These are phyloP conservation scores for Aproaerema taeniolella DNA, from an alignment of 2,888 invertebrate species.

Conservation along the genomic window DNA sequence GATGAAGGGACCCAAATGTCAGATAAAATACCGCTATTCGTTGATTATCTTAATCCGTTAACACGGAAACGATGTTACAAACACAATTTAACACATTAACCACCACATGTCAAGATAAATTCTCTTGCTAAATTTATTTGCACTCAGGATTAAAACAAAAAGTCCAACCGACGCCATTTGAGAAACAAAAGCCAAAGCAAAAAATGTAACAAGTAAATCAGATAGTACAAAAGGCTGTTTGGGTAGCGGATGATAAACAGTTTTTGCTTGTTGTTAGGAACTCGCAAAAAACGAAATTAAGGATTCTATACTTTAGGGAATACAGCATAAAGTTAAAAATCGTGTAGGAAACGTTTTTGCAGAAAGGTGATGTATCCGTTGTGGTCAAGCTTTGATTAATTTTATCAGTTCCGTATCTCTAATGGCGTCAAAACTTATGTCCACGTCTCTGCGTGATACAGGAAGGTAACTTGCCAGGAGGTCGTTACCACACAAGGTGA, in stretches of 20 bases:
- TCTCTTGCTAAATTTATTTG: conserved; percentile 63
- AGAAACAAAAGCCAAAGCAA: conserved; percentile 57
- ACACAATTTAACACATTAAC: conserved; percentile 48
- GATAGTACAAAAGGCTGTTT: conserved; percentile 63
- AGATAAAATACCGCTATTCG: conserved; percentile 12
- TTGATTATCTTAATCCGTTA: conserved; percentile 32
- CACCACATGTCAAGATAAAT: conserved; percentile 49
- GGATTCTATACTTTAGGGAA: not conserved
- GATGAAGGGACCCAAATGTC: too few species aligned
- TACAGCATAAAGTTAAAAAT: not conserved
- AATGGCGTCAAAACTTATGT: conserved; percentile 73
- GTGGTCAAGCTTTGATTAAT: conserved; percentile 68
- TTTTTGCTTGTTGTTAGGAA: conserved; percentile 39
- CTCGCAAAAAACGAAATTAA: conserved; percentile 8
- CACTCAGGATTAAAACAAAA: conserved; percentile 63
- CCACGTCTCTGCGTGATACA: conserved; percentile 66
- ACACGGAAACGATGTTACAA: conserved; percentile 38
- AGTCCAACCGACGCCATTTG: conserved; percentile 47
- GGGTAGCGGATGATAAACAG: conserved; percentile 56
- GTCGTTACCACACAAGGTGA: conserved; percentile 63
- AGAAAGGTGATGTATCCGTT: conserved; percentile 18
- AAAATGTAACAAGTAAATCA: conserved; percentile 67
- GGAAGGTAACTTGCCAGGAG: conserved; percentile 62
- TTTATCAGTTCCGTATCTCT: conserved; percentile 61
- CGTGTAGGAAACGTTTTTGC: not conserved